Base-by-base conservation (phyloP, 2,113 vertebrate genomes). In the Agelaius tricolor region DNA sequence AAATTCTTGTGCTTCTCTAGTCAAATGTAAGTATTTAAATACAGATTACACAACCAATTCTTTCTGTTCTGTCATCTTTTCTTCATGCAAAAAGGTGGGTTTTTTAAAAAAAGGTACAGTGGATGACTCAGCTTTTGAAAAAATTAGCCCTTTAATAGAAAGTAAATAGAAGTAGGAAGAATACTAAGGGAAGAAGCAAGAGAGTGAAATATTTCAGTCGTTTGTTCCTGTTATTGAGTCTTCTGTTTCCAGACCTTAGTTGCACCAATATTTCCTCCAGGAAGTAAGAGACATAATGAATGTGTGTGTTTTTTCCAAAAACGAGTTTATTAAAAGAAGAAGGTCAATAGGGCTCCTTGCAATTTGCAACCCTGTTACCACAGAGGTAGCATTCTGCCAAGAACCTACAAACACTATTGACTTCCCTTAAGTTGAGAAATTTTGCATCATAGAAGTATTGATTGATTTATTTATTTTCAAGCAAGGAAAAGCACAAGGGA, bases 261-360 rank as follows among this genome's bases (percentile, higher is more conserved):
- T 83, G 35, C 63, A 87, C 37, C 35, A 31, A 3, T 91, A 85
- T 90, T 96, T 94, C 72, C 78, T 90, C 55, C 55, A 83, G 79
- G 84, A 93, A 94, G 84, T 49, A 67, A 41, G 67, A 69, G 39
- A 63, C 74, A 59, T 96, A 90, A 94, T 90, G 89, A 85, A 90
- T 59, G 67, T 63, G 16, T 74, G 33, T 93, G 76, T 75, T 88
- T 93, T 87, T 95, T 73, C 63, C 75, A 78, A 90, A 95, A 80
- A 73, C 55, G 17, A 71, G 35, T 94, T 90, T 94, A 93, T 95
- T 96, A 91, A 94, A 91, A 88, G 55, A 84, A 79, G 52, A 63
- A 83, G 75, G 84, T 97, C 78, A 94, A 5, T 46, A 83, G 72
- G 59, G 24, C 71, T 84, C 19, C 77, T 89, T 43, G 66, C 62